Evolutionary conservation across 2,797 vertebrate genomes (phyloP).

Genomic region (Spondyliosoma cantharus): DNA sequence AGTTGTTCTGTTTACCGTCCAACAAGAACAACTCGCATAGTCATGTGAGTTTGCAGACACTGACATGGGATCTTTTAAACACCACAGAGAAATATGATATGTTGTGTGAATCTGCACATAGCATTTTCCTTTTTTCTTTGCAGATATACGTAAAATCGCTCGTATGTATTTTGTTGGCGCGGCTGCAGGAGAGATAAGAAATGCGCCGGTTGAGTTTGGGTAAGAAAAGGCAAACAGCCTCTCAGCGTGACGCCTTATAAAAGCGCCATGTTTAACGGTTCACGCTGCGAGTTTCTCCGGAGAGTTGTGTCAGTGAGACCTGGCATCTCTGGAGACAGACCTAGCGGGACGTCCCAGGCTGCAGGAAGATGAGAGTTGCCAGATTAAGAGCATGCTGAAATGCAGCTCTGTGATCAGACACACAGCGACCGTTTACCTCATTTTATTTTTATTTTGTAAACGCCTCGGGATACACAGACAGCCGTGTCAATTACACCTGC

Average conservation of each 20-base stretch:
- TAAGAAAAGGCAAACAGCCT: conserved; percentile 54
- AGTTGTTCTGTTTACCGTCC: conserved; percentile 1
- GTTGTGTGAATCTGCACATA: not conserved
- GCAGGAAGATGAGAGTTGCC: conserved; percentile 46
- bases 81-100: conserved; percentile 31
- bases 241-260: conserved; percentile 45
- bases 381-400: conserved; percentile 43
- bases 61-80: conserved; percentile 26
- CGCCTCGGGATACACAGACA: conserved; percentile 12
- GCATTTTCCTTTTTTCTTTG: not conserved
- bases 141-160: not conserved
- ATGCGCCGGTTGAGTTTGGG: conserved; percentile 13
- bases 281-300: conserved; percentile 64
- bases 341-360: conserved; percentile 58
- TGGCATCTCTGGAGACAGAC: conserved; percentile 61
- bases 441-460: conserved; percentile 2
- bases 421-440: not conserved
- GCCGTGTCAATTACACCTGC: conserved; percentile 47
- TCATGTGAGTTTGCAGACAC: conserved; percentile 35
- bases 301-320: conserved; percentile 61
- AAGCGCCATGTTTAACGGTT: conserved; percentile 59
- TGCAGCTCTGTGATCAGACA: conserved; percentile 26
- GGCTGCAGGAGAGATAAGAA: conserved; percentile 22
- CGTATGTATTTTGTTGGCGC: not conserved
- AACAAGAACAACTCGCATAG: conserved; percentile 5